These are phyloP conservation scores for Heliconius hermathena DNA, from an alignment of 1,140 invertebrate genomes.

Conservation along the genomic window DNA sequence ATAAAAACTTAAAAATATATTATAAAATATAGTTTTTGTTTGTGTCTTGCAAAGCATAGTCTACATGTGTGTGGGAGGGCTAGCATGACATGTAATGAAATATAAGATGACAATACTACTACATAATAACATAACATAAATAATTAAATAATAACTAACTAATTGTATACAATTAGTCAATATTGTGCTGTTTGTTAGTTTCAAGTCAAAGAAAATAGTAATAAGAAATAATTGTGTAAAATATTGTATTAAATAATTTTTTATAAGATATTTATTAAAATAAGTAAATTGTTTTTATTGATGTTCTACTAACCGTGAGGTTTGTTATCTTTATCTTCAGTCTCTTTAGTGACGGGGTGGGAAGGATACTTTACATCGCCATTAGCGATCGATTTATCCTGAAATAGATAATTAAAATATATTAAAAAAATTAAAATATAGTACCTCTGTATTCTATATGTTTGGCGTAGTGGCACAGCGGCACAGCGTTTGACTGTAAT, in stretches of 20 bases:
- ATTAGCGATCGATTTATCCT: conserved; percentile 71
- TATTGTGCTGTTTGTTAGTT: conserved; percentile 15
- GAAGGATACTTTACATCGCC: conserved; percentile 63
- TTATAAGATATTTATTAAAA: conserved; percentile 1
- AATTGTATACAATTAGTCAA: conserved; percentile 13
- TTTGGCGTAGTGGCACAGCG: too few relatives aligned
- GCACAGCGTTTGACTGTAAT: too few relatives aligned
- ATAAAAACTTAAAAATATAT: conserved; percentile 10
- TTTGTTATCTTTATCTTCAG: conserved; percentile 58
- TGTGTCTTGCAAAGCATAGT: conserved; percentile 23
- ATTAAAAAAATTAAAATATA: too few relatives aligned
- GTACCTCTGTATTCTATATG: too few relatives aligned
- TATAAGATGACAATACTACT: conserved; percentile 11
- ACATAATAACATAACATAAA: background rate
- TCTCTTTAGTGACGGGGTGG: conserved; percentile 46
- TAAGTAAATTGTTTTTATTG: background rate
- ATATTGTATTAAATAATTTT: background rate
- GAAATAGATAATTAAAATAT: background rate
- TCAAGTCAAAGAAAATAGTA: background rate
- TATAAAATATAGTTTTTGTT: conserved; percentile 5
- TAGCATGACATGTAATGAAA: conserved; percentile 16
- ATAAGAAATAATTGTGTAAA: background rate
- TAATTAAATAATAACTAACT: conserved; percentile 3
- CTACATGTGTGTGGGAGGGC: conserved; percentile 23
- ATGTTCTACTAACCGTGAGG: conserved; percentile 58